A percentile compares a stretch with the other conserved stretches of the same genome.
These are phyloP conservation scores for Liposcelis brunnea DNA, from an alignment of 2,888 invertebrate genomes.

Conservation along the genomic window DNA sequence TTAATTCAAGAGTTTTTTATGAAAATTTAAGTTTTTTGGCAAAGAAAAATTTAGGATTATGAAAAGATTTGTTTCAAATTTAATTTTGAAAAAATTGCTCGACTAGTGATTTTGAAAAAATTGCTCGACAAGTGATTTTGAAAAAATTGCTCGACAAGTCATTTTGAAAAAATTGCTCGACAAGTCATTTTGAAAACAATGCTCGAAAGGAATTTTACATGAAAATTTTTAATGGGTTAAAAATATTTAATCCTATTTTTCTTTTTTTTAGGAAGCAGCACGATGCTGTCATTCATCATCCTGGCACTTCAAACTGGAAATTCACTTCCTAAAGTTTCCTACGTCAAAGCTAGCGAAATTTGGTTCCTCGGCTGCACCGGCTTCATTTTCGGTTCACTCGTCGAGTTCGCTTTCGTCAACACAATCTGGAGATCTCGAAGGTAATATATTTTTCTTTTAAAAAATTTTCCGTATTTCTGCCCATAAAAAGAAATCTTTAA, in stretches of 20 bases:
- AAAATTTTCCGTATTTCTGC: conserved; percentile 1
- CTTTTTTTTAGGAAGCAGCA: conserved; percentile 48
- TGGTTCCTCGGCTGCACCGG: conserved; percentile 74
- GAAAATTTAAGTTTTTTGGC: too few relatives aligned
- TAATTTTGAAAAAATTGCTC: too few relatives aligned
- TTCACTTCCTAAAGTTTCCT: conserved; percentile 68
- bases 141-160: too few relatives aligned
- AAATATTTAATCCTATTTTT: neutral
- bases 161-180: too few relatives aligned
- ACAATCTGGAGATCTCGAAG: conserved; percentile 59
- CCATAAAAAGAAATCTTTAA: neutral
- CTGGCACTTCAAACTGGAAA: conserved; percentile 67
- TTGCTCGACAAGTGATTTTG: too few relatives aligned
- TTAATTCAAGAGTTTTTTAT: too few relatives aligned
- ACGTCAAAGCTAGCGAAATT: conserved; percentile 75
- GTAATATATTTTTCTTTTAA: conserved; percentile 32
- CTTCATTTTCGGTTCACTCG: conserved; percentile 68
- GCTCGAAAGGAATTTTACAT: too few relatives aligned
- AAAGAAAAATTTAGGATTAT: neutral
- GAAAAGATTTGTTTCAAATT: too few relatives aligned
- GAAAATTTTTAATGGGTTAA: too few relatives aligned
- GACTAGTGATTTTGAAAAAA: too few relatives aligned
- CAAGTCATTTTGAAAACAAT: too few relatives aligned
- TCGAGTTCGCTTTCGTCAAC: conserved; percentile 78
- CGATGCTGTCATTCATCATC: conserved; percentile 73